Evolutionary conservation across 2,797 vertebrate species (phyloP).

Genomic region (Spea hammondii): DNA sequence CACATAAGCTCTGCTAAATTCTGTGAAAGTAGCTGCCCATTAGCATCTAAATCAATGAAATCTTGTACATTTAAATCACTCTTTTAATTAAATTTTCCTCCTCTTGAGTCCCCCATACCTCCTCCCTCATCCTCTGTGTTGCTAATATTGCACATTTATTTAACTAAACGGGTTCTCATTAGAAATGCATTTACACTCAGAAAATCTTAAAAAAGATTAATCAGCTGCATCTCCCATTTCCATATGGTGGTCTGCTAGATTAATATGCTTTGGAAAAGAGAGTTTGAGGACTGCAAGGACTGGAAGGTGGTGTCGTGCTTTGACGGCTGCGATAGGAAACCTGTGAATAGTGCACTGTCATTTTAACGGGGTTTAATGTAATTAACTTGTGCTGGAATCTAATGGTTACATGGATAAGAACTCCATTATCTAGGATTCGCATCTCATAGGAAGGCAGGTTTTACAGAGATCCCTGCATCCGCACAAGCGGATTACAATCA

Average conservation of each 20-base stretch:
- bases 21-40: conserved; percentile 51
- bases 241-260: conserved; percentile 49
- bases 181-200: conserved; percentile 52
- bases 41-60: conserved; percentile 54
- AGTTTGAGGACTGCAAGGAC: conserved; percentile 22
- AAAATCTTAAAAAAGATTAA: conserved; percentile 52
- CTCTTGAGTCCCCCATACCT: conserved; percentile 41
- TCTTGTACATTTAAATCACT: conserved; percentile 54
- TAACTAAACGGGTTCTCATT: conserved; percentile 52
- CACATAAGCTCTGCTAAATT: conserved; percentile 44
- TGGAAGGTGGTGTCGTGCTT: background rate
- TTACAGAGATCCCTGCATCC: too few relatives aligned
- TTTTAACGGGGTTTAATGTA: too few relatives aligned
- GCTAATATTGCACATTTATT: conserved; percentile 54
- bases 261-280: conserved; percentile 35
- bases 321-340: too few relatives aligned
- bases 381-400: too few relatives aligned
- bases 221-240: conserved; percentile 48
- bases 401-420: too few relatives aligned
- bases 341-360: too few relatives aligned
- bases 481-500: too few relatives aligned
- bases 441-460: too few relatives aligned
- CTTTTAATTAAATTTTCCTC: conserved; percentile 53
- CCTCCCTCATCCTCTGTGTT: conserved; percentile 47
- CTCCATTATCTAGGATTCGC: too few relatives aligned